These are phyloP conservation scores for Drosophila eugracilis DNA, from an alignment of 1,140 invertebrate genomes.

Conservation along the genomic window DNA sequence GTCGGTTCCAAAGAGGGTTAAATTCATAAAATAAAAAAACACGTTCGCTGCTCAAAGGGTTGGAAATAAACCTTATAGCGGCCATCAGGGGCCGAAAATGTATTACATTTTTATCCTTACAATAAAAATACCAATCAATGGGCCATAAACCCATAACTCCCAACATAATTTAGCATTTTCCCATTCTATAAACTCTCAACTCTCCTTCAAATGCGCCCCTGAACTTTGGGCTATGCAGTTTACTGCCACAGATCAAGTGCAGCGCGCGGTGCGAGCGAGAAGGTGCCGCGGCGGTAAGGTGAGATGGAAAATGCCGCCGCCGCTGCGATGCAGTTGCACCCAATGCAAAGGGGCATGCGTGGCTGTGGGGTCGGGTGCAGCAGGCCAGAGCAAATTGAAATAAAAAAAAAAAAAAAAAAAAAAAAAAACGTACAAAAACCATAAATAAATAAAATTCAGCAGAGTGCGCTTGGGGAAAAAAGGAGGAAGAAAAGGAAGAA, in stretches of 20 bases:
- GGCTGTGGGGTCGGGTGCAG: not conserved
- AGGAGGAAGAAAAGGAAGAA: constrained; percentile 36
- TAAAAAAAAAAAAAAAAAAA: constrained; percentile 45
- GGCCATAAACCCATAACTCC: too few species aligned
- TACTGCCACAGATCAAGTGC: constrained; percentile 6
- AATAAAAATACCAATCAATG: too few species aligned
- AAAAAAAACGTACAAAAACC: constrained; percentile 59
- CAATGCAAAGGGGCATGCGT: constrained; percentile 1
- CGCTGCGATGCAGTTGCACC: constrained; percentile 26
- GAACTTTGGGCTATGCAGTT: constrained; percentile 7
- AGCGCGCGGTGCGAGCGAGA: constrained; percentile 47
- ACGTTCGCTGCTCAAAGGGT: too few species aligned
- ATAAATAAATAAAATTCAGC: constrained; percentile 83
- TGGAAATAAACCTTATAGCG: too few species aligned
- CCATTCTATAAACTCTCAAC: too few species aligned
- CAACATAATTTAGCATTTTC: too few species aligned
- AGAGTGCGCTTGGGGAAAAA: constrained; percentile 47
- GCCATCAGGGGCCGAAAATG: too few species aligned
- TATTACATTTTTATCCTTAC: too few species aligned
- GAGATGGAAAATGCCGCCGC: constrained; percentile 52
- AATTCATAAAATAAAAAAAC: too few species aligned
- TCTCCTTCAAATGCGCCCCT: not conserved
- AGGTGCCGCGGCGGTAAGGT: constrained; percentile 22
- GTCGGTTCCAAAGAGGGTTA: too few species aligned
- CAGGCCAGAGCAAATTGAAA: constrained; percentile 27